Evolutionary conservation across 2,797 vertebrate species (phyloP), one percentile per base, ranked within the genome.

Genomic region (Graptemys geographica): DNA sequence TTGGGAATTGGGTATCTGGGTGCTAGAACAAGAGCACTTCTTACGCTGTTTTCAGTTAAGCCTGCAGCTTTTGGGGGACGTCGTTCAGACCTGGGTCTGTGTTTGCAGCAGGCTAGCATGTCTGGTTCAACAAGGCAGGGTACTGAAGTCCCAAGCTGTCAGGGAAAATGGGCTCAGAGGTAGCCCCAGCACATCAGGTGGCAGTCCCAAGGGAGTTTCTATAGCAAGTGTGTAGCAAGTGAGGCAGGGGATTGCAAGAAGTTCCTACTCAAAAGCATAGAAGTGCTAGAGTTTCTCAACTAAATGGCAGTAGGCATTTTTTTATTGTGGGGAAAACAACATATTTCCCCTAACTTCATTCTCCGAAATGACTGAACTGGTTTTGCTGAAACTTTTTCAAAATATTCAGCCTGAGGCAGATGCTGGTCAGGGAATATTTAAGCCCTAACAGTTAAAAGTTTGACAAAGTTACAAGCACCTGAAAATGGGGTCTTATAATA

Each of bases 221-320:
- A 15, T 51, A 51, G 49, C 12, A 51, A 51, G 49, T 33, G 44
- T 16, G 6, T 65, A 89, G 90, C 76, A 76, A 87, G 87, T 81
- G 33, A 74, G 84, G 86, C 90, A 83, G 79, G 81, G 86, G 88
- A 87, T 55, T 21, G 83, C 57, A 90, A 84, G 53, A 91, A 94
- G 90, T 55, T 44, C 12, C 72, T 13, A 5, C 57, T 85, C 6
- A 33, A 27, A 83, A 84, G 19, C 51, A 0, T 5, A 8, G 57
- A 15, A 37, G 11, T 80, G 72, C 59, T 62, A 62, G 27, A 31
- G 28, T 65, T n/a, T 31, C 62, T n/a, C 16, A 33, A 8, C 33
- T 65, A 33, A 37, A 57, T 74, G 31, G 25, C 21, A 3, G 19
- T 2, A 1, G 5, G 9, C 5, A 51, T 80, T 89, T 41, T 25